A percentile compares a stretch with the other conserved stretches of the same genome.
Conservation (phyloP, 2,888 invertebrate genomes). For the Lasioglossum oenotherae region DNA sequence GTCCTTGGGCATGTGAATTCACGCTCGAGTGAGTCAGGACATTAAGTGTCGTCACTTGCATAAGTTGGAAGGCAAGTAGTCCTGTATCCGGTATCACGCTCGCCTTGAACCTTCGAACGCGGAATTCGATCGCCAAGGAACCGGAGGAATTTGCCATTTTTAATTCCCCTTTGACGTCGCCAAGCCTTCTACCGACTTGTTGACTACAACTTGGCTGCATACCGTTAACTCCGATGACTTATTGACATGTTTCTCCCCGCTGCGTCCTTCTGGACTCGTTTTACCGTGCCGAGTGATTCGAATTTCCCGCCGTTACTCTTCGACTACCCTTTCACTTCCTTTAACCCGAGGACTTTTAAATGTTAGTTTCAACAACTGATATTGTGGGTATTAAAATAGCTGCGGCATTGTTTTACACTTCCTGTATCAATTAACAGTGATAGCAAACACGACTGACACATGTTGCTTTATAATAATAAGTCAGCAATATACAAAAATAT, state of each 20-base stretch:
- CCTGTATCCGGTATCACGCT: slow-evolving; percentile 58
- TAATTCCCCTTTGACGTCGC: slow-evolving; percentile 16
- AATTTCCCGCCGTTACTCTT: neutral
- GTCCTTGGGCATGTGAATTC: slow-evolving; percentile 53
- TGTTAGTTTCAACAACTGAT: neutral
- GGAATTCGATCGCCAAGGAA: slow-evolving; percentile 63
- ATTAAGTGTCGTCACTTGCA: slow-evolving; percentile 30
- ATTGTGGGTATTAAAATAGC: neutral
- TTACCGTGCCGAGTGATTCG: neutral
- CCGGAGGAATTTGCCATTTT: slow-evolving; percentile 28
- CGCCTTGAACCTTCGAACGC: slow-evolving; percentile 71
- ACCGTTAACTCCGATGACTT: slow-evolving; percentile 34
- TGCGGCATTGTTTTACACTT: neutral
- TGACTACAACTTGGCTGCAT: neutral
- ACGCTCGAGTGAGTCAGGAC: slow-evolving; percentile 59
- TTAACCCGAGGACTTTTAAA: neutral
- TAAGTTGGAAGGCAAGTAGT: slow-evolving; percentile 42
- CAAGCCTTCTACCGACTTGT: neutral
- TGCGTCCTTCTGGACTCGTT: slow-evolving; percentile 24
- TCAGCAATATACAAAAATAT: neutral
- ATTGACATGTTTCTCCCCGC: neutral
- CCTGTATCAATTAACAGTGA: neutral
- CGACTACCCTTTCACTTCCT: neutral
- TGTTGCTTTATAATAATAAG: neutral
- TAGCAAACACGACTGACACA: neutral